phyloP scores from a whole-genome alignment of 1,140 invertebrate species.

The Hermetia illucens region DNA sequence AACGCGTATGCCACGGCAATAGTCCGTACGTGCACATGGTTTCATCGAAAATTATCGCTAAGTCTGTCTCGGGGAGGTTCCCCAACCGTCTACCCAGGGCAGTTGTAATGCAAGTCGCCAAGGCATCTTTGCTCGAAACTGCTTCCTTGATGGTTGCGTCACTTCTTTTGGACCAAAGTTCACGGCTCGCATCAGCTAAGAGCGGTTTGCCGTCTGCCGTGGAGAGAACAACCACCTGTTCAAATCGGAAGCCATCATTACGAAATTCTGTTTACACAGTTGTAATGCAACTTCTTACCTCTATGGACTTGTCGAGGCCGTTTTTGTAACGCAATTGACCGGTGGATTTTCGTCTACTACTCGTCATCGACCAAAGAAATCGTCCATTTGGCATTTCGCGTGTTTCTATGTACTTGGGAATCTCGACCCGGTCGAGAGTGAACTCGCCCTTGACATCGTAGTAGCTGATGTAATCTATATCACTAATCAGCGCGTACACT shows the following conservation, averaged over 20 bases:
- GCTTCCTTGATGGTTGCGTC: conserved; percentile 13
- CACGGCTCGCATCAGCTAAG: conserved; percentile 21
- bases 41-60: conserved; percentile 19
- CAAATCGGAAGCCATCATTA: conserved; percentile 1
- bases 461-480: conserved; percentile 20
- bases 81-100: conserved; percentile 14
- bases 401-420: conserved; percentile 4
- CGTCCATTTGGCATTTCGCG: conserved; percentile 9
- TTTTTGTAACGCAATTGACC: not conserved
- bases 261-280: not conserved
- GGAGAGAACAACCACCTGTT: conserved; percentile 17
- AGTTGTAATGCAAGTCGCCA: conserved; percentile 13
- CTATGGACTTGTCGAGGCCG: conserved; percentile 7
- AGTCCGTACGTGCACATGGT: conserved; percentile 21
- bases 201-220: conserved; percentile 17
- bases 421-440: conserved; percentile 7
- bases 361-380: conserved; percentile 2
- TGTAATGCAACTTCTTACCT: not conserved
- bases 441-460: conserved; percentile 15
- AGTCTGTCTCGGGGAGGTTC: conserved; percentile 17
- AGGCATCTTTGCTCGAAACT: conserved; percentile 13
- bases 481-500: conserved; percentile 14
- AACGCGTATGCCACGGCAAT: conserved; percentile 24
- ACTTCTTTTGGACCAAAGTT: conserved; percentile 14
- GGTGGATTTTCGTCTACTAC: conserved; percentile 1